phyloP scores from a whole-genome alignment of 2,797 vertebrate species.

The Luscinia luscinia region DNA sequence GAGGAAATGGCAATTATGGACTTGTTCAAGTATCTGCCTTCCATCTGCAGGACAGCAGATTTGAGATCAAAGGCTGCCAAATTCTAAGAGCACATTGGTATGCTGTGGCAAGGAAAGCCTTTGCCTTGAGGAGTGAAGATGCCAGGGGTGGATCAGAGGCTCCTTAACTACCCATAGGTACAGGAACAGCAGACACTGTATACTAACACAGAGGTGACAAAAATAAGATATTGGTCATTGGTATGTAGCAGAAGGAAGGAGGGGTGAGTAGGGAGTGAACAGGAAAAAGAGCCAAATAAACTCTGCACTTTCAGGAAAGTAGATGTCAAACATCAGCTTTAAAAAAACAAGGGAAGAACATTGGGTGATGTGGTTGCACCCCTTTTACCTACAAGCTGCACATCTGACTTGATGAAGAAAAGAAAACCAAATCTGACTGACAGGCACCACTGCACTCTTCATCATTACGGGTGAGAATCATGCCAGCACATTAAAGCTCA shows the following conservation, averaged over 20 bases:
- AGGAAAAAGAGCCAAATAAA: background rate
- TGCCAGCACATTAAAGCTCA: background rate
- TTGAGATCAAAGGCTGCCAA: constrained; percentile 18
- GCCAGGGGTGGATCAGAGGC: background rate
- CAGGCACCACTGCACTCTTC: background rate
- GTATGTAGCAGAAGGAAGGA: background rate
- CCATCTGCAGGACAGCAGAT: background rate
- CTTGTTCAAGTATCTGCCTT: background rate
- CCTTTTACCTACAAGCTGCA: background rate
- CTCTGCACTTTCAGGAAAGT: background rate
- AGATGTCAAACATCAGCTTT: background rate
- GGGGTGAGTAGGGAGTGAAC: background rate
- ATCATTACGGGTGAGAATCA: background rate
- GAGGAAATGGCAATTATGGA: background rate
- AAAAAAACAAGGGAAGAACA: background rate
- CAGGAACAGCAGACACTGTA: background rate
- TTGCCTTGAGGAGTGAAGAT: background rate
- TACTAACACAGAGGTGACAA: background rate
- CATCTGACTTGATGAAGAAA: background rate
- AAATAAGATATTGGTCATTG: background rate
- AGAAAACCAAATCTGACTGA: background rate
- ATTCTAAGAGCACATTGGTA: background rate
- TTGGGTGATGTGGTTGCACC: background rate
- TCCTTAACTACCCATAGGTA: background rate
- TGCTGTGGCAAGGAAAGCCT: background rate